These are phyloP conservation scores for Phymastichus coffea DNA, from an alignment of 1,140 invertebrate species.

Conservation along the genomic window DNA sequence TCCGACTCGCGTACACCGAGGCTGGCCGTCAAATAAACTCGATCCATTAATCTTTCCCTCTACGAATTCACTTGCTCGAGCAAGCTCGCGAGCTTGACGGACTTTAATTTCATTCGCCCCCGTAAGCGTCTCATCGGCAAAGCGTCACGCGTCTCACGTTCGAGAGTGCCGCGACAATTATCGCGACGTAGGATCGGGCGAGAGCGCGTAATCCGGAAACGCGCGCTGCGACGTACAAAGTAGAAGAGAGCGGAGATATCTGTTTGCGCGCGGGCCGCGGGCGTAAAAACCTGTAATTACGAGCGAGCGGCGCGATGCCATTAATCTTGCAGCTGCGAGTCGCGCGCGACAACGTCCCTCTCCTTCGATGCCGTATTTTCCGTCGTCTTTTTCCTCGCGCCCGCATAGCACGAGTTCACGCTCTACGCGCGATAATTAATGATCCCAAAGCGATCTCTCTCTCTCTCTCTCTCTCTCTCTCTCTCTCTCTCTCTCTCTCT, in stretches of 20 bases:
- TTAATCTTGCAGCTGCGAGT: conserved; percentile 10
- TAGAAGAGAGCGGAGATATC: too few relatives aligned
- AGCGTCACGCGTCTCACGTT: too few relatives aligned
- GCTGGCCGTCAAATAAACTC: not conserved
- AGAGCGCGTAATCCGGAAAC: too few relatives aligned
- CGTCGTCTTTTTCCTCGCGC: not conserved
- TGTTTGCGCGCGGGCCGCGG: not conserved
- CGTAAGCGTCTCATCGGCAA: too few relatives aligned
- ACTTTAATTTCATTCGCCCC: too few relatives aligned
- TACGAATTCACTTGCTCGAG: not conserved
- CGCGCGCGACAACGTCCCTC: not conserved
- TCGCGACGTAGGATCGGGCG: too few relatives aligned
- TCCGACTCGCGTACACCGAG: too few relatives aligned
- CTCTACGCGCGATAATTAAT: conserved; percentile 50
- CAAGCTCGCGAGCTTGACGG: too few relatives aligned
- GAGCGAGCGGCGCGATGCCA: not conserved
- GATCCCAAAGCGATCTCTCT: conserved; percentile 51
- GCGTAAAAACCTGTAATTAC: not conserved
- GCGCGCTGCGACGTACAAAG: too few relatives aligned
- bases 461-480: too few relatives aligned
- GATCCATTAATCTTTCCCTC: conserved; percentile 18
- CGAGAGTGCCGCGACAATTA: too few relatives aligned
- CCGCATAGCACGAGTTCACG: not conserved
- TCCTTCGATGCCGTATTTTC: not conserved
- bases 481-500: too few relatives aligned